Percentiles rank a stretch among this genome's conserved stretches.
phyloP scores from a whole-genome alignment of 2,113 vertebrate genomes.

The Hippopotamus amphibius region DNA sequence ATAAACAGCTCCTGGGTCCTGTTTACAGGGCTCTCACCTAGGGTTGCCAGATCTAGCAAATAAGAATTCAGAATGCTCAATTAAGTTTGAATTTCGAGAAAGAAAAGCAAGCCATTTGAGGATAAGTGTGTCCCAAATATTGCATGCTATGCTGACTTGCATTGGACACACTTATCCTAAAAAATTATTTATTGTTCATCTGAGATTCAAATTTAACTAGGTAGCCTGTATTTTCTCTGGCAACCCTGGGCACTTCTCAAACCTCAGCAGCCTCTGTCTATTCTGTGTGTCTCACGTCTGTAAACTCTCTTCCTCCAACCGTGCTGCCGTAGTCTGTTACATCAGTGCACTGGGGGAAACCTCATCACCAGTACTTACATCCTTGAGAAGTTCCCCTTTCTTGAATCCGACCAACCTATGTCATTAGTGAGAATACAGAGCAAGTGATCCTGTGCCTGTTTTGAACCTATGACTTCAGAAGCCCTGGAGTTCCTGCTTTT shows the following conservation, averaged over 20 bases:
- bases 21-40: background rate
- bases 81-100: conserved; percentile 43
- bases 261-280: background rate
- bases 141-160: background rate
- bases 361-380: background rate
- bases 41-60: background rate
- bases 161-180: background rate
- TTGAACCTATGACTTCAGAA: background rate
- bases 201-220: background rate
- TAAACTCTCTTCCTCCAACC: background rate
- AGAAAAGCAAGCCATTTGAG: background rate
- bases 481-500: background rate
- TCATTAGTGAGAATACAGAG: background rate
- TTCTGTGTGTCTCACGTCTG: background rate
- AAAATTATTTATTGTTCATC: background rate
- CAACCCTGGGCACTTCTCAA: background rate
- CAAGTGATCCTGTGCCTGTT: background rate
- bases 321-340: background rate
- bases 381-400: background rate
- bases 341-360: background rate
- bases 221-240: background rate
- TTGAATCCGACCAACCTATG: background rate
- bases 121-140: background rate
- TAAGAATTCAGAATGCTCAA: background rate
- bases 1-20: background rate